Conservation (phyloP, 1,140 invertebrate genomes). For the Aradophagus sp. region DNA sequence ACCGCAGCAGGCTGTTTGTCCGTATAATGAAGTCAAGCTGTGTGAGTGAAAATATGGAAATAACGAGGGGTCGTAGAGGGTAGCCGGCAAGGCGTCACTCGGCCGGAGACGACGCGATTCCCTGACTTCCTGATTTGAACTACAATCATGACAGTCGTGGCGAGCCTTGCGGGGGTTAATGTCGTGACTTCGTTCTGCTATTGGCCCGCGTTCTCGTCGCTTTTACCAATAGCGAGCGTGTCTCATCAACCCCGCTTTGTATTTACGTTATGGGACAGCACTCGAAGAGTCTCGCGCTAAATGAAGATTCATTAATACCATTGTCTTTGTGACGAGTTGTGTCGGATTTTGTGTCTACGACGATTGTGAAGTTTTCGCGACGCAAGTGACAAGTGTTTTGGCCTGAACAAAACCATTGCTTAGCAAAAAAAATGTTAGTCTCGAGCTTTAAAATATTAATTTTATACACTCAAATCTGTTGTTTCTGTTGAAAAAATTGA, state of each 20-base stretch:
- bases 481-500: too few relatives aligned
- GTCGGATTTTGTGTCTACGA: slow-evolving; percentile 57
- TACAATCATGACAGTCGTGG: slow-evolving; percentile 65
- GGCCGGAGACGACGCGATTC: slow-evolving; percentile 57
- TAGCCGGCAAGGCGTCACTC: slow-evolving; percentile 40
- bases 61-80: slow-evolving; percentile 44
- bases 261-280: slow-evolving; percentile 59
- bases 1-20: slow-evolving; percentile 7
- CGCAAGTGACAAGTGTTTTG: too few relatives aligned
- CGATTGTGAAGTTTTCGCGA: too few relatives aligned
- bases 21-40: slow-evolving; percentile 34
- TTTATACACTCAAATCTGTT: too few relatives aligned
- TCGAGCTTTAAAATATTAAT: neutral
- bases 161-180: slow-evolving; percentile 60
- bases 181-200: slow-evolving; percentile 52
- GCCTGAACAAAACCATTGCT: too few relatives aligned
- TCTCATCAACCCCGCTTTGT: slow-evolving; percentile 62
- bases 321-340: slow-evolving; percentile 65
- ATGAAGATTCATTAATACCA: slow-evolving; percentile 68
- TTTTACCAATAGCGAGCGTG: slow-evolving; percentile 68
- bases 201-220: slow-evolving; percentile 59
- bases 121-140: slow-evolving; percentile 67
- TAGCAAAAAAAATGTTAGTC: too few relatives aligned
- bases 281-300: slow-evolving; percentile 41
- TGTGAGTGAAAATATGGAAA: slow-evolving; percentile 50